phyloP scores from a whole-genome alignment of 2,888 invertebrate species.

The Metalampra italica region DNA sequence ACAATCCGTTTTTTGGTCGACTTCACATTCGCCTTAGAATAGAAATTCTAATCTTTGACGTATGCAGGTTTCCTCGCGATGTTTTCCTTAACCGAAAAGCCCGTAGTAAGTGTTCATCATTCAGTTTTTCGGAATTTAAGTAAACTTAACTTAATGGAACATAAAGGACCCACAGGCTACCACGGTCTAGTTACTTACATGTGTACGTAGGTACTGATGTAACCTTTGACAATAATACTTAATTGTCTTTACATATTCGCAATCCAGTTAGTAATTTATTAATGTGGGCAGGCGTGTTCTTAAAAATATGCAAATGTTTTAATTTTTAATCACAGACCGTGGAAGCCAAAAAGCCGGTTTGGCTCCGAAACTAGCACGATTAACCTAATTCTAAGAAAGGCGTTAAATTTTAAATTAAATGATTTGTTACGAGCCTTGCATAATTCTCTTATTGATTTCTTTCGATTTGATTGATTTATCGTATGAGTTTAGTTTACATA shows the following conservation, averaged over 20 bases:
- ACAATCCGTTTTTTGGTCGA: too few species aligned
- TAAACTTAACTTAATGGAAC: too few species aligned
- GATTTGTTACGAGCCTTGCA: neutral
- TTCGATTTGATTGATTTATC: neutral
- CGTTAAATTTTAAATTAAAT: neutral
- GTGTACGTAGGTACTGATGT: neutral
- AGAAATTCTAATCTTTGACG: too few species aligned
- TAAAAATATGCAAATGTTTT: conserved; percentile 4
- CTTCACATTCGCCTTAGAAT: too few species aligned
- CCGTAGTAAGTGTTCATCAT: too few species aligned
- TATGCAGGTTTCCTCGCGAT: too few species aligned
- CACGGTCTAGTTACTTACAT: too few species aligned
- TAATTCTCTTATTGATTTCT: neutral
- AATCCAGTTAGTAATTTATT: neutral
- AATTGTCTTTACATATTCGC: conserved; percentile 2
- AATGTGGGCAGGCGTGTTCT: neutral
- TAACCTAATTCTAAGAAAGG: neutral
- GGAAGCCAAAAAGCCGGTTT: neutral
- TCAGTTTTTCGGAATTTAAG: too few species aligned
- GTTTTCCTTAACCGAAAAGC: too few species aligned
- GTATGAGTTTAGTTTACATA: neutral
- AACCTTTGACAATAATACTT: neutral
- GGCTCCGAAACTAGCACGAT: neutral
- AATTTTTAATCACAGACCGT: neutral
- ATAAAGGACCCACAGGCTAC: too few species aligned